Evolutionary conservation across 2,888 invertebrate species (phyloP).

Genomic region (Neoaliturus tenellus): DNA sequence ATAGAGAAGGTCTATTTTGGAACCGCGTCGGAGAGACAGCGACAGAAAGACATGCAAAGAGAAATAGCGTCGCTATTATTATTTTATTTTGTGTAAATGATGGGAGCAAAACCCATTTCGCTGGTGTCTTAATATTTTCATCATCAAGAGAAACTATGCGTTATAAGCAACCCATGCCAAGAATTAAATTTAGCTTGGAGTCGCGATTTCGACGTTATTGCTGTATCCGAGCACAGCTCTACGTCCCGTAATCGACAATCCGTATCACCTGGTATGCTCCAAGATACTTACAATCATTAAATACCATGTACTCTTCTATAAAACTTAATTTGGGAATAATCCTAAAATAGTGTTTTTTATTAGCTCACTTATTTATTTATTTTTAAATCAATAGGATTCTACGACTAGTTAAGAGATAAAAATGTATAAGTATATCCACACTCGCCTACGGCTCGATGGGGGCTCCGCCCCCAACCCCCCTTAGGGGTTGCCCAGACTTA

Average conservation of each 20-base stretch:
- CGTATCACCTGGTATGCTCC: too few relatives aligned
- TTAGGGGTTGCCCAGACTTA: too few relatives aligned
- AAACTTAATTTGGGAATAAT: too few relatives aligned
- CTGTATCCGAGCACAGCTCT: conserved; percentile 24
- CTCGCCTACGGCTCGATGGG: too few relatives aligned
- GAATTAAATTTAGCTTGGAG: conserved; percentile 58
- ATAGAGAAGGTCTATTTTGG: conserved; percentile 37
- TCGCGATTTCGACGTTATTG: conserved; percentile 56
- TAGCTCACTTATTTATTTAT: too few relatives aligned
- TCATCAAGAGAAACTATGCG: conserved; percentile 59
- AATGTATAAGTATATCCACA: too few relatives aligned
- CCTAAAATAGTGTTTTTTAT: too few relatives aligned
- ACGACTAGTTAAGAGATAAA: too few relatives aligned
- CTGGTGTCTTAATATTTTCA: conserved; percentile 59
- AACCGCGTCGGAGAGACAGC: background rate
- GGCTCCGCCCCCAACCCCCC: too few relatives aligned
- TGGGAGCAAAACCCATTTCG: conserved; percentile 57
- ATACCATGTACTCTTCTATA: background rate
- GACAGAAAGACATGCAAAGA: conserved; percentile 36
- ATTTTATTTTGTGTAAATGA: conserved; percentile 58
- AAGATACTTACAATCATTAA: too few relatives aligned
- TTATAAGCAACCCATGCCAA: conserved; percentile 56
- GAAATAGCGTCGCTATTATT: conserved; percentile 51
- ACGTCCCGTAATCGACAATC: too few relatives aligned
- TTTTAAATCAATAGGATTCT: too few relatives aligned